phyloP scores from a whole-genome alignment of 2,113 vertebrate species.

The Calonectris borealis region DNA sequence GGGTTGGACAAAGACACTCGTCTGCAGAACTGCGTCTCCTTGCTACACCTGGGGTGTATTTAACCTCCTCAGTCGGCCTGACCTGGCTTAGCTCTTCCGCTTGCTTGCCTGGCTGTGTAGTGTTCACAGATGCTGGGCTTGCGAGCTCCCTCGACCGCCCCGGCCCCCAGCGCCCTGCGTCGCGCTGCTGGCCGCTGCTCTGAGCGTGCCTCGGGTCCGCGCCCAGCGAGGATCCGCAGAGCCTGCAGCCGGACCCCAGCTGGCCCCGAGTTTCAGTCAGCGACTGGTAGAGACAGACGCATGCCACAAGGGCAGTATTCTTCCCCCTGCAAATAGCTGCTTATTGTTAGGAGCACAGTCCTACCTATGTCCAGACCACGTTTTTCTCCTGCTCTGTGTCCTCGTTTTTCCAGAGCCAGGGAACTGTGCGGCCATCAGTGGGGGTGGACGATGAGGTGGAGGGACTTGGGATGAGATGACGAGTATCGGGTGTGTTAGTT shows the following conservation, averaged over 20 bases:
- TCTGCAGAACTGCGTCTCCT: neutral
- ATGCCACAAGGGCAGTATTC: neutral
- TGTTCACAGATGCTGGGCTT: neutral
- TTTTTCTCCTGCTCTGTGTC: neutral
- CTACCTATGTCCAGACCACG: neutral
- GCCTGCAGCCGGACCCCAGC: neutral
- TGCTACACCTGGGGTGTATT: neutral
- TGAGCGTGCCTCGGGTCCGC: neutral
- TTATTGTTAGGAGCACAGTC: neutral
- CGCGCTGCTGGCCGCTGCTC: neutral
- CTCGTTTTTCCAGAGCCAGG: neutral
- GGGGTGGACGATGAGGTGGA: neutral
- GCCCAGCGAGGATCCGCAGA: neutral
- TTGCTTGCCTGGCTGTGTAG: neutral
- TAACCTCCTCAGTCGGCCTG: neutral
- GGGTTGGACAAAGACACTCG: neutral
- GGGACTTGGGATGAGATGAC: fast-evolving
- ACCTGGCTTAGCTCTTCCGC: neutral
- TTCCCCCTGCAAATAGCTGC: neutral
- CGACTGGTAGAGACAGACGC: neutral
- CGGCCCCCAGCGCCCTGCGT: no score
- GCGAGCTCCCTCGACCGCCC: neutral
- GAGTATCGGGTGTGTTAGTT: fast-evolving
- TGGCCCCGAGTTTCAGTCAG: neutral
- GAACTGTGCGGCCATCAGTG: fast-evolving